Base-by-base conservation (phyloP, 2,888 invertebrate genomes). In the Branchinecta sandiegonensis region DNA sequence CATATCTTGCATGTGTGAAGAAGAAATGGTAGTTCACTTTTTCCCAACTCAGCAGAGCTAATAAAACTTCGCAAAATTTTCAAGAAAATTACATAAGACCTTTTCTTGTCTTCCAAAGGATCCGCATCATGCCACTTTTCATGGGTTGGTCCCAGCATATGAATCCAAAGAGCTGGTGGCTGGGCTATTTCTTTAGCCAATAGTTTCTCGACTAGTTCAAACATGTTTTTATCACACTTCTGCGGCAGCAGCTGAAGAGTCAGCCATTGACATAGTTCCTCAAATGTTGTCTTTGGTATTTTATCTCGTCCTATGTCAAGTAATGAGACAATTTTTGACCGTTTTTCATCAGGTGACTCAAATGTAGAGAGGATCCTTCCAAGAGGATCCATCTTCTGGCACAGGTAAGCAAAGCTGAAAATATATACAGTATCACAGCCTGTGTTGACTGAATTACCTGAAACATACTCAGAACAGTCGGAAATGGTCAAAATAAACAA, bases 281-380 rank as follows among this genome's bases (percentile, higher is more conserved):
- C n/a, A 56, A 11, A 56, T 23, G 63, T 17, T 8, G 9, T n/a
- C 63, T 23, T 23, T 17, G n/a, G 14, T 17, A 56, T 56, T 10
- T 56, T 56, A 17, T n/a, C n/a, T 8, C 63, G 63, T 17, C 63
- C 63, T 17, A 56, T 23, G 23, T 56, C 63, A 56, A 56, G 63
- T 23, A n/a, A 56, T n/a, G 23, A 9, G n/a, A 56, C 14, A 56
- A 56, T 56, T 10, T 10, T 56, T n/a, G 63, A 56, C 14, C 14
- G 8, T 56, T 56, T 56, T 8, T 23, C 23, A n/a, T 56, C 63
- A 17, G 23, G 23, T 17, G 63, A 56, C n/a, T 10, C 63, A 17
- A 17, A 2, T 17, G 63, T 8, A 9, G n/a, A n/a, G 1, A 56
- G 63, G 23, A 56, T 56, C 23, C 10, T 56, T 56, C 63, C 23